phyloP scores from a whole-genome alignment of 2,113 vertebrate genomes.

The Halcyon senegalensis region DNA sequence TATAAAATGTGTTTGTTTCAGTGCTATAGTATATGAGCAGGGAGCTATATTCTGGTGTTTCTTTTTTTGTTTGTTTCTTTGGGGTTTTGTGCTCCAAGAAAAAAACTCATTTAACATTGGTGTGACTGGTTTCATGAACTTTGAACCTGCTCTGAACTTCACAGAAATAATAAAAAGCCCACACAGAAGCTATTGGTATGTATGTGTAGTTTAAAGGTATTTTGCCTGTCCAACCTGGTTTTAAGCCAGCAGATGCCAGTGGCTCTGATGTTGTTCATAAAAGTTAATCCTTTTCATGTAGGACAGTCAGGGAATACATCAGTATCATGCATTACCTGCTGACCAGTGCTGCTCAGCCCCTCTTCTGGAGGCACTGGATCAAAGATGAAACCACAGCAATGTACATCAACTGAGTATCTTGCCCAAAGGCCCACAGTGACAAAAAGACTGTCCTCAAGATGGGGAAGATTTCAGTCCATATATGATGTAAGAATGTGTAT shows the following conservation, averaged over 20 bases:
- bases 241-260: background rate
- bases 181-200: background rate
- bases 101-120: background rate
- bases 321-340: background rate
- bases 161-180: background rate
- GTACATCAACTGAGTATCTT: background rate
- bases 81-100: background rate
- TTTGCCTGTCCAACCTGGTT: background rate
- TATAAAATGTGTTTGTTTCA: conserved; percentile 65
- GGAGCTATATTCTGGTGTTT: background rate
- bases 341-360: background rate
- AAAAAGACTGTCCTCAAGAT: background rate
- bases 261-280: background rate
- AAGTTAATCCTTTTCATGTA: background rate
- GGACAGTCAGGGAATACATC: background rate
- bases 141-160: background rate
- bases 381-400: background rate
- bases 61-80: background rate
- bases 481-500: background rate
- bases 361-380: background rate
- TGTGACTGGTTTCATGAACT: background rate
- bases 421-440: background rate
- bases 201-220: background rate
- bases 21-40: background rate
- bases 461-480: background rate